Conservation (phyloP, 2,797 vertebrate genomes). For the Pipistrellus pipistrellus region DNA sequence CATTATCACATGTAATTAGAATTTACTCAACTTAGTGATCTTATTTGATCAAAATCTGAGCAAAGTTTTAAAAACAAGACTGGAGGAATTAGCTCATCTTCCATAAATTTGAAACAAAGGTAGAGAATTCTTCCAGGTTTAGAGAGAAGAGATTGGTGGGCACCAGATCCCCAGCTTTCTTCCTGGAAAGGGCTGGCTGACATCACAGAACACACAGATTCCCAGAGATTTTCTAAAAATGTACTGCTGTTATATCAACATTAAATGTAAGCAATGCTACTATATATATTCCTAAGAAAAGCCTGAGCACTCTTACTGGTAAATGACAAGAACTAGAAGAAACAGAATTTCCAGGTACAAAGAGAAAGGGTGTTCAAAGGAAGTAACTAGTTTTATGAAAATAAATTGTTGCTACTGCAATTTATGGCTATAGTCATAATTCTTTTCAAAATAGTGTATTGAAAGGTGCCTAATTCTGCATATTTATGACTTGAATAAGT, state of each 20-base stretch:
- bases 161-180: neutral
- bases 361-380: neutral
- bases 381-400: neutral
- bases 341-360: neutral
- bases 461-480: slow-evolving; percentile 32
- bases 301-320: neutral
- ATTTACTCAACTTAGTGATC: neutral
- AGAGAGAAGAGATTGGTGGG: neutral
- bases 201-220: neutral
- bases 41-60: neutral
- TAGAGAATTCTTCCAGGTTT: neutral
- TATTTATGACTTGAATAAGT: slow-evolving; percentile 44
- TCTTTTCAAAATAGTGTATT: slow-evolving; percentile 24
- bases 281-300: neutral
- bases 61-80: neutral
- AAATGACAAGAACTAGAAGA: neutral
- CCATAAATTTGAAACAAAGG: neutral
- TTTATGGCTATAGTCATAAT: neutral
- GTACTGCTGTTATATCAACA: neutral
- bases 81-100: neutral
- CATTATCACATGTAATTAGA: neutral
- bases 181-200: neutral
- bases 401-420: neutral
- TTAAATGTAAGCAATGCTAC: neutral
- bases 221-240: neutral